Conservation (phyloP, 2,113 vertebrate species). For the Choloepus hoffmanni region DNA sequence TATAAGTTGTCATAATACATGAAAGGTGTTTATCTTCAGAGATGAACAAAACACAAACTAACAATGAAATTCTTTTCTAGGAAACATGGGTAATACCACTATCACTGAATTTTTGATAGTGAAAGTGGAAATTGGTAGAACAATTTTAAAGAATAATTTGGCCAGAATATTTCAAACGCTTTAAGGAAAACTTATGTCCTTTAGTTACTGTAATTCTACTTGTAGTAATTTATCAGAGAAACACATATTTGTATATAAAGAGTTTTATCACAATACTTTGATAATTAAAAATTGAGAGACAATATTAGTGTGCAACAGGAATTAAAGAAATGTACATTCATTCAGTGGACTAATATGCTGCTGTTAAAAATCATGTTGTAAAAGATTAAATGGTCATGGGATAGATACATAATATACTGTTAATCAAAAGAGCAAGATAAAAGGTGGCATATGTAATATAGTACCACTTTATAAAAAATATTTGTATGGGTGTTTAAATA, state of each 20-base stretch:
- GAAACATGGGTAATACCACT: not conserved
- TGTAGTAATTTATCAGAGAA: constrained; percentile 13
- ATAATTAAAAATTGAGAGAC: constrained; percentile 23
- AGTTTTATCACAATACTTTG: not conserved
- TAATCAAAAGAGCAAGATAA: not conserved
- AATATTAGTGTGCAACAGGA: not conserved
- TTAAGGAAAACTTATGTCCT: not conserved
- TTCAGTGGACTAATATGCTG: not conserved
- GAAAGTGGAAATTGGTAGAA: not conserved
- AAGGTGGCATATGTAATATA: not conserved
- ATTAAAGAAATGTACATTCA: not conserved
- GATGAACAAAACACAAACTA: not conserved
- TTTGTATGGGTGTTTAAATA: not conserved
- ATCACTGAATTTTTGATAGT: not conserved
- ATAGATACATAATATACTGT: not conserved
- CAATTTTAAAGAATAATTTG: constrained; percentile 24
- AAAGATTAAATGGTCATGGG: not conserved
- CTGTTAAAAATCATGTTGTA: not conserved
- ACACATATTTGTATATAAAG: not conserved
- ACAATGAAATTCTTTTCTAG: constrained; percentile 13
- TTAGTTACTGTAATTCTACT: not conserved
- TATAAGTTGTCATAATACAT: not conserved
- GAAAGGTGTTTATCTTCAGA: not conserved
- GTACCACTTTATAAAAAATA: not conserved
- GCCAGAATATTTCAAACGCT: not conserved